A percentile compares a stretch with the other conserved stretches of the same genome.
Evolutionary conservation across 2,113 vertebrate species (phyloP).

Genomic region (Steatornis caripensis): DNA sequence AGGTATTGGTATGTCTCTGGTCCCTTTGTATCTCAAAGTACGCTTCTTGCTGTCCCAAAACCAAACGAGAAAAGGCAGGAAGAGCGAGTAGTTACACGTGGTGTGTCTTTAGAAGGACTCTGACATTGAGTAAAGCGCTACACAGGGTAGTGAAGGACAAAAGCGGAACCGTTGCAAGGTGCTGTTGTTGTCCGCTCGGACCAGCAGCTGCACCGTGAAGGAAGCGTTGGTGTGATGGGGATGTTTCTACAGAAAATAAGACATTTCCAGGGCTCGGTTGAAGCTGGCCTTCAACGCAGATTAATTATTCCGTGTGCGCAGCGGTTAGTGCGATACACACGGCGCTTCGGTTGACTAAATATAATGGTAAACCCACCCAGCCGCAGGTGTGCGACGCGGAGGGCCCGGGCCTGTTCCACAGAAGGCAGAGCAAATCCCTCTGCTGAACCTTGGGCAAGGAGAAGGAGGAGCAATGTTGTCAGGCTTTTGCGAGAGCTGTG

Average conservation of each 20-base stretch:
- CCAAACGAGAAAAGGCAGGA: background rate
- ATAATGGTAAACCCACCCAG: accelerated
- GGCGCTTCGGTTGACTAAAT: accelerated
- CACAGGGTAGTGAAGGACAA: background rate
- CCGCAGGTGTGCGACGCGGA: background rate
- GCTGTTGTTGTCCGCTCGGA: background rate
- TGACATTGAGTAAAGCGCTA: background rate
- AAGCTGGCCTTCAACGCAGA: accelerated
- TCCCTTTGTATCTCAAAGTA: background rate
- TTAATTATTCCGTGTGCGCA: accelerated
- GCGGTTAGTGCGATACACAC: accelerated
- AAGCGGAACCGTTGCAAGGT: background rate
- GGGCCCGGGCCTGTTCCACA: accelerated
- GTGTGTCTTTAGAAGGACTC: background rate
- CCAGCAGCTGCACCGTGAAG: background rate
- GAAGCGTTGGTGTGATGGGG: background rate
- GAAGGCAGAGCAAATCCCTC: background rate
- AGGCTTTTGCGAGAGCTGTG: background rate
- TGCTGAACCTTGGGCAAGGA: background rate
- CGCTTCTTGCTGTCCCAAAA: background rate
- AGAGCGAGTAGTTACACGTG: background rate
- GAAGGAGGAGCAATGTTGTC: accelerated
- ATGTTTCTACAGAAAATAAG: accelerated
- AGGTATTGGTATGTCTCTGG: background rate
- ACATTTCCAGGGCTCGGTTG: background rate